Conservation (phyloP, 2,797 vertebrate genomes). For the Euthynnus affinis region DNA sequence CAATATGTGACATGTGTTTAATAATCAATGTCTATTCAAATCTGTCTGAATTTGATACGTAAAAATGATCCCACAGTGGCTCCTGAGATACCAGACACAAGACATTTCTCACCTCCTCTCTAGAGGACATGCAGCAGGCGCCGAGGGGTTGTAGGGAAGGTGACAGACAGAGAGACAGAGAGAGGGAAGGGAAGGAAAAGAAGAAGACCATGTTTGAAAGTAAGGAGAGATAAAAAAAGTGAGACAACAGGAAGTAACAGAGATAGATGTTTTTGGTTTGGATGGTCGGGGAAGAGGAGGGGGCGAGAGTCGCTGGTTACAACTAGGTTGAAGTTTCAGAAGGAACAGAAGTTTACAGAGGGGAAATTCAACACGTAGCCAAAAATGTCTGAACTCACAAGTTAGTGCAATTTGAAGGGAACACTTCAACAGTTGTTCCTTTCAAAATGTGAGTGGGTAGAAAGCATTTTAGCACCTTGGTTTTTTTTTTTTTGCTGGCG, state of each 20-base stretch:
- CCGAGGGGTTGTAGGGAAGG: background rate
- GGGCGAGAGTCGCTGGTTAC: too few relatives aligned
- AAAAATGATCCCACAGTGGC: background rate
- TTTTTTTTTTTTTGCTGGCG: background rate
- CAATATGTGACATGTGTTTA: background rate
- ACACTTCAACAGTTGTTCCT: background rate
- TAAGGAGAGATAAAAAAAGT: too few relatives aligned
- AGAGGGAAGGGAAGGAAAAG: background rate
- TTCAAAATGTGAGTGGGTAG: background rate
- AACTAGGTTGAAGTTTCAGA: background rate
- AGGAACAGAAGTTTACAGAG: background rate
- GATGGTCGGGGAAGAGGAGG: background rate
- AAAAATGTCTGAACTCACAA: conserved; percentile 12
- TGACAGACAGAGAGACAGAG: background rate
- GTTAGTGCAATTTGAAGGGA: conserved; percentile 3
- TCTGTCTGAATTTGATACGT: background rate
- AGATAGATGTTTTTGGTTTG: background rate
- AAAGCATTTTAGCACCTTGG: background rate
- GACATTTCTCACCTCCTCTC: conserved; percentile 48
- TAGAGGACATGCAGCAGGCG: background rate
- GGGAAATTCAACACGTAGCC: conserved; percentile 29
- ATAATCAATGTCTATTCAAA: background rate
- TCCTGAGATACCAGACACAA: conserved; percentile 24
- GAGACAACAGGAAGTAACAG: background rate
- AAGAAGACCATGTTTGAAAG: too few relatives aligned